Percentiles rank a stretch among this genome's conserved stretches.
Conservation (phyloP, 1,140 invertebrate genomes). For the Danaus plexippus region DNA sequence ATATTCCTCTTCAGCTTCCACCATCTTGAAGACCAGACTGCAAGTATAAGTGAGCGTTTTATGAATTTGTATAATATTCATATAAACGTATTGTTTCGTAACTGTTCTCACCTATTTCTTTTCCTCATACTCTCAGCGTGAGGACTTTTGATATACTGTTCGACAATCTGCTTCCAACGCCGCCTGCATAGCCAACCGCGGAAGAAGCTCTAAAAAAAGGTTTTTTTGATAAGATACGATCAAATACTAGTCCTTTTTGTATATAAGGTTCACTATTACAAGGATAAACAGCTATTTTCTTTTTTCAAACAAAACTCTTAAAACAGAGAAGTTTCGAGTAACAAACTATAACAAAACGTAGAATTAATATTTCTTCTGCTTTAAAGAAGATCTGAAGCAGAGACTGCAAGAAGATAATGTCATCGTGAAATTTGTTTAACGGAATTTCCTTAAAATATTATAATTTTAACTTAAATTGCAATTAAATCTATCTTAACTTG, state of each 20-base stretch:
- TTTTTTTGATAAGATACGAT: no score
- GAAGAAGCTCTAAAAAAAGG: conserved; percentile 86
- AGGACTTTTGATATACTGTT: conserved; percentile 95
- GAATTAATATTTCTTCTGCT: neutral
- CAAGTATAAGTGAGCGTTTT: conserved; percentile 20
- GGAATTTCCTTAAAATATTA: no score
- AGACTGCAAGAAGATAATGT: no score
- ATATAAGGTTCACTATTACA: no score
- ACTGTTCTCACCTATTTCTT: conserved; percentile 80
- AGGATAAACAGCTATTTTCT: no score
- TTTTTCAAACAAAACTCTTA: no score
- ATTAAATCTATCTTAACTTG: no score
- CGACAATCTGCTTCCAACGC: conserved; percentile 96
- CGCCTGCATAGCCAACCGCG: conserved; percentile 94
- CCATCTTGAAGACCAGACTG: conserved; percentile 93
- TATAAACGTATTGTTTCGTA: neutral
- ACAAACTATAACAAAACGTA: neutral
- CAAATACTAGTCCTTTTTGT: no score
- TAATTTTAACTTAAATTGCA: no score
- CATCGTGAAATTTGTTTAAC: no score
- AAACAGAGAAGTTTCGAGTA: no score
- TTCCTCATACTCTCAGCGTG: conserved; percentile 96
- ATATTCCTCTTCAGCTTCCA: conserved; percentile 93
- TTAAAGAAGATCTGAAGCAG: no score
- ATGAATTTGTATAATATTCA: neutral